Evolutionary conservation across 2,888 invertebrate species (phyloP).

Genomic region (Nyleta sp.): DNA sequence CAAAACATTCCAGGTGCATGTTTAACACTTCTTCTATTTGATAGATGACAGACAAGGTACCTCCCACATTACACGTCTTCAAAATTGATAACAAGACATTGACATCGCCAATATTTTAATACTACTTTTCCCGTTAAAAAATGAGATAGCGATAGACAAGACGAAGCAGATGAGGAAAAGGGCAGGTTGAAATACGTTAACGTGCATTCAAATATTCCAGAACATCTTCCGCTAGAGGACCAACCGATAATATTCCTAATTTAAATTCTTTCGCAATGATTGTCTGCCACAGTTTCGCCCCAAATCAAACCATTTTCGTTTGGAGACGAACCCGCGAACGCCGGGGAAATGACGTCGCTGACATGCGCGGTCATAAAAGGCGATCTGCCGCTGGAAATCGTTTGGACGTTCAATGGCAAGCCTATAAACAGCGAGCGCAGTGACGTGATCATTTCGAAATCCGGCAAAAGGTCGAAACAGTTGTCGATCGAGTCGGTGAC

Average conservation of each 20-base stretch:
- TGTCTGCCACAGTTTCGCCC: constrained; percentile 15
- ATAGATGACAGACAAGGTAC: too few species aligned
- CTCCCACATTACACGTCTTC: too few species aligned
- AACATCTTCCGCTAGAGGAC: too few species aligned
- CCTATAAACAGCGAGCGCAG: constrained; percentile 81
- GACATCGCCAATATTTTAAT: too few species aligned
- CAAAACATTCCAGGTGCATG: too few species aligned
- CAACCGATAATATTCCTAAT: not conserved
- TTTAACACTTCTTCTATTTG: too few species aligned
- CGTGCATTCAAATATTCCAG: too few species aligned
- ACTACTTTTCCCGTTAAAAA: too few species aligned
- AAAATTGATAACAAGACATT: too few species aligned
- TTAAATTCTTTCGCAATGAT: not conserved
- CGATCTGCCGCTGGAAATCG: constrained; percentile 89
- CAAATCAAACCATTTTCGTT: constrained; percentile 82
- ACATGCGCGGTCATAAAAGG: constrained; percentile 90
- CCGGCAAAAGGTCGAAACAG: constrained; percentile 79
- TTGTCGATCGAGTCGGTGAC: constrained; percentile 82
- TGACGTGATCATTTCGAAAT: constrained; percentile 82
- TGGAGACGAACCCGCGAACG: constrained; percentile 88
- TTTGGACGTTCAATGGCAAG: constrained; percentile 88
- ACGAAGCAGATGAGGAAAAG: too few species aligned
- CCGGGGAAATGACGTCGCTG: constrained; percentile 89
- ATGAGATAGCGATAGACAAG: too few species aligned
- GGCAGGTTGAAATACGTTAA: too few species aligned